Evolutionary conservation across 2,888 invertebrate species (phyloP).

Genomic region (Drosophila cognata): DNA sequence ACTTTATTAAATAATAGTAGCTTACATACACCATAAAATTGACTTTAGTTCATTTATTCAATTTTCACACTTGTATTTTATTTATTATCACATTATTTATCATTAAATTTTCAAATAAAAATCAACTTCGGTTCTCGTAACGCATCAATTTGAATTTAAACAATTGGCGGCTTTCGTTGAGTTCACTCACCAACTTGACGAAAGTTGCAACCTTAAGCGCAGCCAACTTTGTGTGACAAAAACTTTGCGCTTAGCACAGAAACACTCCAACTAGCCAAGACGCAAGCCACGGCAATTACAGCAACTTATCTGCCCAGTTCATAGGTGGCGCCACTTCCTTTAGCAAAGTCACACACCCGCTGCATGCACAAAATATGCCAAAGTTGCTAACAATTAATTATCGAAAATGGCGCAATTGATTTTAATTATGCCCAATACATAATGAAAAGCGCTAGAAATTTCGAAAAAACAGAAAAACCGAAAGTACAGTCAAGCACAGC

Average conservation of each 20-base stretch:
- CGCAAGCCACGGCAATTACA: neutral
- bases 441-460: neutral
- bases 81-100: neutral
- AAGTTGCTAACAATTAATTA: neutral
- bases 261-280: neutral
- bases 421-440: neutral
- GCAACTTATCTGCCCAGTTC: no score
- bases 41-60: neutral
- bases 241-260: slow-evolving; percentile 3
- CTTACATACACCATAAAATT: neutral
- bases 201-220: slow-evolving; percentile 2
- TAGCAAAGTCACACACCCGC: slow-evolving; percentile 7
- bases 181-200: slow-evolving; percentile 4
- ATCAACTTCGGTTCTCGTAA: neutral
- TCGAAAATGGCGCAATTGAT: slow-evolving; percentile 34
- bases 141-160: neutral
- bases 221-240: slow-evolving; percentile 21
- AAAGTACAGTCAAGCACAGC: slow-evolving; percentile 15
- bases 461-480: neutral
- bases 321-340: slow-evolving; percentile 27
- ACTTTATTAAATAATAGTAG: neutral
- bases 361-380: neutral
- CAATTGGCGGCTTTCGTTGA: slow-evolving; percentile 1
- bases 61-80: neutral
- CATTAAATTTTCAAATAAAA: neutral